Percentiles rank a stretch among this genome's conserved stretches.
These are phyloP conservation scores for Lutjanus erythropterus DNA, from an alignment of 2,113 vertebrate species.

Conservation along the genomic window DNA sequence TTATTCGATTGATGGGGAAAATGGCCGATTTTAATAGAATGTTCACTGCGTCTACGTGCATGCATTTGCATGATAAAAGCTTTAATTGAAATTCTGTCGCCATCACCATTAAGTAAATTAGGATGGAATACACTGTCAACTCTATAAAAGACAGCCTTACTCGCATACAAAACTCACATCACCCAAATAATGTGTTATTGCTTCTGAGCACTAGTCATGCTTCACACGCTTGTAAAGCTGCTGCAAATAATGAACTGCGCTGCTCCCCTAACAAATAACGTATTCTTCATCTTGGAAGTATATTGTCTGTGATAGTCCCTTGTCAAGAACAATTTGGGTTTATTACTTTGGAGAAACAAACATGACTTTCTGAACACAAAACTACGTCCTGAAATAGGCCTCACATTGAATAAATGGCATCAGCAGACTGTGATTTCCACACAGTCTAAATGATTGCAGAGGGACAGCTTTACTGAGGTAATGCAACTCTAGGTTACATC, in stretches of 20 bases:
- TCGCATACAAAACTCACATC: conserved; percentile 18
- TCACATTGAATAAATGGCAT: not conserved
- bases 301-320: conserved; percentile 77
- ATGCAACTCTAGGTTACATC: conserved; percentile 27
- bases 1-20: not conserved
- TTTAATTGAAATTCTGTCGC: conserved; percentile 5
- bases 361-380: conserved; percentile 20
- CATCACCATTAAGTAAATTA: conserved; percentile 8
- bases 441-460: not conserved
- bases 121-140: not conserved
- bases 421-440: conserved; percentile 3
- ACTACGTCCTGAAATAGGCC: not conserved
- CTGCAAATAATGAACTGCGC: conserved; percentile 23
- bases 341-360: conserved; percentile 53
- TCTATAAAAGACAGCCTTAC: not conserved
- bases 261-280: conserved; percentile 45
- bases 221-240: conserved; percentile 12
- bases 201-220: conserved; percentile 20
- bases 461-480: conserved; percentile 20
- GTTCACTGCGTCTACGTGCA: not conserved
- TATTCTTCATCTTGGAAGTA: conserved; percentile 25
- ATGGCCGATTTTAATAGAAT: conserved; percentile 17
- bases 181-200: conserved; percentile 38
- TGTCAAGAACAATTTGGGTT: conserved; percentile 57
- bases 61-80: conserved; percentile 27